Base-by-base conservation (phyloP, 2,888 invertebrate genomes). In the Lithodes maja region DNA sequence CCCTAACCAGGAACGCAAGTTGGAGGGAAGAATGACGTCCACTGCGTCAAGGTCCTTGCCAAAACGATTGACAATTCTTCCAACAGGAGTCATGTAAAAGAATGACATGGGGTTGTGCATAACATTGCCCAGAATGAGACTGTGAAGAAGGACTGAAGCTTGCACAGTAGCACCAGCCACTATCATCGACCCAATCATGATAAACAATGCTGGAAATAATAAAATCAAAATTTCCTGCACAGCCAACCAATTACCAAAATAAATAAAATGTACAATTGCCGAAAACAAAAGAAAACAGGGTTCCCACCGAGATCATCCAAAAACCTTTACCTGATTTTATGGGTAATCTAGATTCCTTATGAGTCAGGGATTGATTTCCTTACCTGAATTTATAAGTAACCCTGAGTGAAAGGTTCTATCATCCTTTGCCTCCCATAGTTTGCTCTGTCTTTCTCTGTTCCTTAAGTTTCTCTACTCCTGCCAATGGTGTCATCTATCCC, bases 1-100 rank as follows among this genome's bases (percentile, higher is more conserved):
- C 49, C 69, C 93, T 74, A 95, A 82, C 96, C 96, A 96, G 92
- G 96, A 96, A 93, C 96, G 95, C 93, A 97, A 94, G 92, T 95
- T 96, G 95, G 95, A 83, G 12, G 92, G 92, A 5, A 92, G 85
- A 61, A 90, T 53, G 49, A 90, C 87, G 85, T 92, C 92, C 15
- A 92, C 74, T 49, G 86, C 88, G 89, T 92, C 92, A 54, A 92
- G 61, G 92, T 94, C 94, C 91, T 94, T 93, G 53, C 93, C 93
- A 92, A 94, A 94, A 80, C 94, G 92, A 90, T 94, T 94, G 71
- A 94, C 92, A 82, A 94, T 93, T 86, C 94, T 92, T 7, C 94
- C 94, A 77, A 93, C 92, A 3, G 94, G 94, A 3, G 94, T 94
- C 12, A 92, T 93, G 91, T 94, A 94, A 91, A 94, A 94, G 92